These are phyloP conservation scores for Sebastes hubbsi DNA, from an alignment of 2,797 vertebrate species.

Conservation along the genomic window DNA sequence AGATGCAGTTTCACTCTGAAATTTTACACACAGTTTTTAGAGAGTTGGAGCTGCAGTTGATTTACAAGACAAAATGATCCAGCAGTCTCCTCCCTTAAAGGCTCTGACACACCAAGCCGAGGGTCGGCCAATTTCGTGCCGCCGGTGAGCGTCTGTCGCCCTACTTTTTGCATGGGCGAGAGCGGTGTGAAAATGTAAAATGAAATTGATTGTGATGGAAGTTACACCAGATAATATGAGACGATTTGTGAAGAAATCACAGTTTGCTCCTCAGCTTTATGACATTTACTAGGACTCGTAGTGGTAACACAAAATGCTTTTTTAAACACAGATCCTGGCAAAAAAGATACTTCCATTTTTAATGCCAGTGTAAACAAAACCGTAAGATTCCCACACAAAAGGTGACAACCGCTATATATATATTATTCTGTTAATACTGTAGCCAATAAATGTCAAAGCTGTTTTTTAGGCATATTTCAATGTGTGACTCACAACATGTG, in stretches of 20 bases:
- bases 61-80: conserved; percentile 14
- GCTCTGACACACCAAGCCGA: background rate
- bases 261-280: background rate
- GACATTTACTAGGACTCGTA: background rate
- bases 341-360: background rate
- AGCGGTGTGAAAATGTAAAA: too few species aligned
- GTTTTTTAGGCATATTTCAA: background rate
- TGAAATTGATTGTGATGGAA: background rate
- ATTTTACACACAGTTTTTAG: conserved; percentile 1
- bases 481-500: background rate
- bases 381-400: background rate
- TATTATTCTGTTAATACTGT: background rate
- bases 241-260: background rate
- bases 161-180: too few species aligned
- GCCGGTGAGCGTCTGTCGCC: too few species aligned
- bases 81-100: background rate
- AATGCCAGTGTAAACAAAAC: background rate
- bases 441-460: background rate
- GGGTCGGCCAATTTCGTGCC: too few species aligned
- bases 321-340: background rate
- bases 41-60: background rate
- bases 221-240: background rate
- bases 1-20: conserved; percentile 20
- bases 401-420: background rate
- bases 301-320: background rate